phyloP scores from a whole-genome alignment of 2,888 invertebrate genomes.

The Scaptomyza parva region DNA sequence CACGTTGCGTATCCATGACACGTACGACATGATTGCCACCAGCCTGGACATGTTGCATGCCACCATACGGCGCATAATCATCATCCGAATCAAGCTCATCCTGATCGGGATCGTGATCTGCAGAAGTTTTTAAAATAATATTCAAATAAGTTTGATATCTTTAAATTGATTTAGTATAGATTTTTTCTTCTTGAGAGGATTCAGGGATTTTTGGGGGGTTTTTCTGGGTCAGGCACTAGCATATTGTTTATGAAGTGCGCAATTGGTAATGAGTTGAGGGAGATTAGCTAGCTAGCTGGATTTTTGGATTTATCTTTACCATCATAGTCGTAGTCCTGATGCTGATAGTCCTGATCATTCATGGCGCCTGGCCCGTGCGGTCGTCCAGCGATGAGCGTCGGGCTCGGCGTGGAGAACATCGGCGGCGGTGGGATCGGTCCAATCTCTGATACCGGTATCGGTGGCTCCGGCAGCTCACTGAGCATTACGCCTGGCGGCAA shows the following conservation, averaged over 20 bases:
- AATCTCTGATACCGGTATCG: slow-evolving; percentile 96
- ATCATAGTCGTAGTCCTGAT: slow-evolving; percentile 89
- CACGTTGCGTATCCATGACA: slow-evolving; percentile 90
- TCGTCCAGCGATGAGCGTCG: slow-evolving; percentile 87
- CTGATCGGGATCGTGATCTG: slow-evolving; percentile 86
- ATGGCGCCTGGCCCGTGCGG: slow-evolving; percentile 85
- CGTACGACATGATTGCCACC: slow-evolving; percentile 86
- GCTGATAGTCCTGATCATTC: slow-evolving; percentile 84
- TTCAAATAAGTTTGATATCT: not conserved
- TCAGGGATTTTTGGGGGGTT: not conserved
- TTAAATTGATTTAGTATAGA: not conserved
- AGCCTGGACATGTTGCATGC: slow-evolving; percentile 79
- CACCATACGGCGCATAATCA: slow-evolving; percentile 87
- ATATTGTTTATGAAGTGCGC: slow-evolving; percentile 73
- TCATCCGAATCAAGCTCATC: slow-evolving; percentile 89
- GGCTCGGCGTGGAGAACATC: slow-evolving; percentile 97
- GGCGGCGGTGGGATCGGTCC: slow-evolving; percentile 97
- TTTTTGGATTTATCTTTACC: slow-evolving; percentile 84
- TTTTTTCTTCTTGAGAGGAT: not conserved
- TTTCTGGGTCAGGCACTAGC: slow-evolving; percentile 58
- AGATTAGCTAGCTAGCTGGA: slow-evolving; percentile 52
- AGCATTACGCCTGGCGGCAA: slow-evolving; percentile 88
- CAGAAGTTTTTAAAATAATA: not conserved
- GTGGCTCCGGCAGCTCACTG: slow-evolving; percentile 95
- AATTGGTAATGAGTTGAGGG: slow-evolving; percentile 68